Evolutionary conservation across 2,888 invertebrate species (phyloP), one percentile per base, ranked within the genome.

Genomic region (Ariolimax columbianus): DNA sequence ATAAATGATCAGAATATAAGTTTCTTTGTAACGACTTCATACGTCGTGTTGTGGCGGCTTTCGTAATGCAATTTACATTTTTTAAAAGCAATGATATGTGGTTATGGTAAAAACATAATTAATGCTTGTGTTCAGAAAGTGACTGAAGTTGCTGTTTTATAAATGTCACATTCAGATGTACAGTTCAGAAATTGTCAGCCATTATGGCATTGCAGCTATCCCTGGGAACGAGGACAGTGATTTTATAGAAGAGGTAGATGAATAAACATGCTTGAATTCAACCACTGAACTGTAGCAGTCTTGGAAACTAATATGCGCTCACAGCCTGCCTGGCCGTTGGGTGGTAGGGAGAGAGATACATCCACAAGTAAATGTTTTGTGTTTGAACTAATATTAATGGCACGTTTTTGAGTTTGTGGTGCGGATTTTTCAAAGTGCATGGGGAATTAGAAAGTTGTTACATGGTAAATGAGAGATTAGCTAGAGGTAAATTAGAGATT

Each of bases 101-200:
- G n/a, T n/a, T n/a, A n/a, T n/a, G n/a, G n/a, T n/a, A n/a, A n/a
- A n/a, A n/a, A n/a, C n/a, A n/a, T n/a, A n/a, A n/a, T n/a, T n/a
- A n/a, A n/a, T n/a, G n/a, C n/a, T n/a, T 55, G 7, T 23, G 17
- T 14, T 55, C 19, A 55, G 17, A 55, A 55, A 55, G 55, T 55
- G 23, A 55, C 23, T 43, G n/a, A 19, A 4, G 14, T 4, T 47
- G 75, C 33, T 68, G 33, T 68, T 30, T 30, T 79, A 30, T n/a
- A 6, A 38, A 26, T 66, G 36, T 63, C 38, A 51, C 36, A 33
- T 90, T 86, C 92, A 92, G 92, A 92, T 92, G 92, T 92, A 91
- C 88, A 92, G 91, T 87, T 92, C 92, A 17, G 92, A 92, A 89
- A 92, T 92, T 83, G 92, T 92, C 80, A 92, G 92, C 88, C 92